Evolutionary conservation across 2,113 vertebrate genomes (phyloP).

Genomic region (Festucalex cinctus): DNA sequence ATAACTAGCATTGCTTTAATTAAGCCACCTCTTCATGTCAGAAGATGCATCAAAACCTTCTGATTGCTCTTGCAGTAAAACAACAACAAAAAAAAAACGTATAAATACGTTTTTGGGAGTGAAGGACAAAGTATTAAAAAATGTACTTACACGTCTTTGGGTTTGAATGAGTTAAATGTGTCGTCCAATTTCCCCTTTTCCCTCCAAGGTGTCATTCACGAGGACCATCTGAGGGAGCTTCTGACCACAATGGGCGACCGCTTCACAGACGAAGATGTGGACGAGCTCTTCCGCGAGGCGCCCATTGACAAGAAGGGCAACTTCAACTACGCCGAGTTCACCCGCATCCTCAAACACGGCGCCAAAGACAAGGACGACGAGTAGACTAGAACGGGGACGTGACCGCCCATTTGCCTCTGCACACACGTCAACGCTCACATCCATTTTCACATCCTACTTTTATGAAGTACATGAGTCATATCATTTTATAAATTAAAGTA

Average conservation of each 20-base stretch:
- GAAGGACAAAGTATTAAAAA: too few relatives aligned
- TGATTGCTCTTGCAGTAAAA: too few relatives aligned
- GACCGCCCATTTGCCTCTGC: slow-evolving; percentile 9
- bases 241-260: slow-evolving; percentile 98
- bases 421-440: slow-evolving; percentile 19
- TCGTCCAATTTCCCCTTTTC: neutral
- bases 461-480: neutral
- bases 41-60: too few relatives aligned
- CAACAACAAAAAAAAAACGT: too few relatives aligned
- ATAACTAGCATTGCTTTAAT: too few relatives aligned
- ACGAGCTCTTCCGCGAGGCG: slow-evolving; percentile 95
- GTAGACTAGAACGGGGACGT: slow-evolving; percentile 39
- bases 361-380: slow-evolving; percentile 84
- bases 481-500: neutral
- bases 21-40: too few relatives aligned
- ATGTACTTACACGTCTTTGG: too few relatives aligned
- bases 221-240: slow-evolving; percentile 94
- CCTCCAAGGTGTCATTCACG: slow-evolving; percentile 84
- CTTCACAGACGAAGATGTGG: slow-evolving; percentile 96
- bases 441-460: slow-evolving; percentile 12
- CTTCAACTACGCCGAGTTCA: slow-evolving; percentile 98
- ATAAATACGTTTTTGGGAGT: too few relatives aligned
- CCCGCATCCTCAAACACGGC: slow-evolving; percentile 95
- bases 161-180: neutral
- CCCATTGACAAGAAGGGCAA: slow-evolving; percentile 98